Conservation (phyloP, 2,113 vertebrate genomes). For the Trichechus manatus region DNA sequence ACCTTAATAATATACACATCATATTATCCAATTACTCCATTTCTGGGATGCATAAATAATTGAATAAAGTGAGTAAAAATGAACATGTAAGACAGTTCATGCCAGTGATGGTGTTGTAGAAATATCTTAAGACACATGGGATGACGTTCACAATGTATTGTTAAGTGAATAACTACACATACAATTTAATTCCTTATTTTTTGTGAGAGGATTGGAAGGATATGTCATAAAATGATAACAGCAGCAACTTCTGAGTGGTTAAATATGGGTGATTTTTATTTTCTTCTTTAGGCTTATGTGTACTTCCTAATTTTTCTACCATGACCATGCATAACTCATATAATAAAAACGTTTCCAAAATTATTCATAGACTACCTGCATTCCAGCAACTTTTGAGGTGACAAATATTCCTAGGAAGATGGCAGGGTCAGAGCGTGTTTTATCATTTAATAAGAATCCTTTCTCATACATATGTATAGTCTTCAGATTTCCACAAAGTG, state of each 20-base stretch:
- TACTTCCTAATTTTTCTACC: slow-evolving; percentile 5
- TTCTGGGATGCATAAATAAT: slow-evolving; percentile 26
- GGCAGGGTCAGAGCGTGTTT: not conserved
- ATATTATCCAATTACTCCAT: not conserved
- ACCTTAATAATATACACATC: not conserved
- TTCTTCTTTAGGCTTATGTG: slow-evolving; percentile 41
- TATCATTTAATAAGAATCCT: slow-evolving; percentile 50
- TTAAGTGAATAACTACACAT: slow-evolving; percentile 10
- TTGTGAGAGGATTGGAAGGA: not conserved
- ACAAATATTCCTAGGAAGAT: not conserved
- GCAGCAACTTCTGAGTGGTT: not conserved
- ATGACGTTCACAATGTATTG: not conserved
- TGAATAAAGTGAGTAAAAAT: slow-evolving; percentile 30
- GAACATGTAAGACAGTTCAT: not conserved
- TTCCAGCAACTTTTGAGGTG: slow-evolving; percentile 11
- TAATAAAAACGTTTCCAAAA: slow-evolving; percentile 39
- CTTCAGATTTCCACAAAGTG: not conserved
- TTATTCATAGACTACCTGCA: not conserved
- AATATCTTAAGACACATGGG: not conserved
- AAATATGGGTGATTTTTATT: not conserved
- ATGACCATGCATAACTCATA: not conserved
- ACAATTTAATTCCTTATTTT: slow-evolving; percentile 36
- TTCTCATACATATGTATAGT: not conserved
- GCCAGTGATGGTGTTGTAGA: not conserved
- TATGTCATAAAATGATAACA: slow-evolving; percentile 15